Base-by-base conservation (phyloP, 2,888 invertebrate species). In the Drosophila fungiperda region DNA sequence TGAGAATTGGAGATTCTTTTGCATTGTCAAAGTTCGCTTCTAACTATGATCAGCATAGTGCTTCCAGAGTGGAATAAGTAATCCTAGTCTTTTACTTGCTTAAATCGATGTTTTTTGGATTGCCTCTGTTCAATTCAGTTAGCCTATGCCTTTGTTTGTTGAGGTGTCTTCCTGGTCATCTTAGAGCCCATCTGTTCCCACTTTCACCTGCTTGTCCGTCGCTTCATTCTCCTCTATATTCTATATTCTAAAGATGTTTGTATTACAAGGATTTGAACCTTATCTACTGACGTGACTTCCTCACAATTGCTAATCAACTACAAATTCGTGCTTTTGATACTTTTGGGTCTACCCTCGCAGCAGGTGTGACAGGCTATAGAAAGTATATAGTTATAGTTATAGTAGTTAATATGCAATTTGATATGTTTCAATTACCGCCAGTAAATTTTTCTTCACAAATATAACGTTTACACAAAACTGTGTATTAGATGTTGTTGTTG, bases 391-490 rank as follows among this genome's bases (percentile, higher is more conserved):
- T 17, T 49, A 23, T 49, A 50, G 29, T 17, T 32, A 50, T 32
- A 50, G 50, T 54, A 61, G 32, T 57, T 53, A 29, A 68, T 45
- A 75, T 53, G 53, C 61, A 63, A 48, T 58, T 71, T 64, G 42
- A 70, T 63, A 66, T 65, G 40, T 79, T 45, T 72, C 76, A 79
- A 87, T 91, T 92, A 92, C 92, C 92, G 92, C 91, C 82, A 91
- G 82, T 78, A 92, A 89, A 88, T 92, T 92, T 88, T 92, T 92
- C 92, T 92, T 92, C 92, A 91, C 87, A 91, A 92, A 92, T 87
- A 92, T 89, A 92, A 92, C 91, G 89, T 92, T 92, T 80, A 92
- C 89, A 90, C 88, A 92, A 88, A 92, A 92, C 92, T 92, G 72
- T 80, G 68, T 68, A 59, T 58, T 79, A 62, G 74, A 35, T 54